These are phyloP conservation scores for Aramus guarauna DNA, from an alignment of 2,113 vertebrate species.

Conservation along the genomic window DNA sequence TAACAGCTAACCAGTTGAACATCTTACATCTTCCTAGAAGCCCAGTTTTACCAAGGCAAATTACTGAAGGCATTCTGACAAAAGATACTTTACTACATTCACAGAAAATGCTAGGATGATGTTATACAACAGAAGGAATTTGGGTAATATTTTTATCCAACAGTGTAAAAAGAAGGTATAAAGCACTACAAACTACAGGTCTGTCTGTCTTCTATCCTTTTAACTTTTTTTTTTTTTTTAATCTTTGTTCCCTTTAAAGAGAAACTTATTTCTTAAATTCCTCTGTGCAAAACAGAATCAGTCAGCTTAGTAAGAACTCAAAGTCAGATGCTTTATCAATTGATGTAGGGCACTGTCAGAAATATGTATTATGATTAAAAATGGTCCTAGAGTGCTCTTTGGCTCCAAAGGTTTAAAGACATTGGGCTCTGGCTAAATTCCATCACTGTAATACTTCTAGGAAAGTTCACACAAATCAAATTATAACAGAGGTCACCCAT, in stretches of 20 bases:
- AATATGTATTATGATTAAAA: not conserved
- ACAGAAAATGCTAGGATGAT: not conserved
- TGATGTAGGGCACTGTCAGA: not conserved
- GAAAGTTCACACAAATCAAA: not conserved
- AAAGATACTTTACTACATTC: not conserved
- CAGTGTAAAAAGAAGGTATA: not conserved
- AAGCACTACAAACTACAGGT: not conserved
- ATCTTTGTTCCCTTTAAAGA: not conserved
- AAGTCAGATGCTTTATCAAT: not conserved
- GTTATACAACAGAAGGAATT: not conserved
- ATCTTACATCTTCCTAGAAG: not conserved
- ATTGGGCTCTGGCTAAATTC: not conserved
- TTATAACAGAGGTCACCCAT: not conserved
- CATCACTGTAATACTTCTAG: not conserved
- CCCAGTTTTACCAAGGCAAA: not conserved
- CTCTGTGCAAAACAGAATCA: not conserved
- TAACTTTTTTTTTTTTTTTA: not conserved
- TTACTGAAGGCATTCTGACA: not conserved
- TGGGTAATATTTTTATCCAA: not conserved
- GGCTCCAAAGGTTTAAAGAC: not conserved
- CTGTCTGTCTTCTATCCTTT: not conserved
- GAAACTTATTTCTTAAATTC: not conserved
- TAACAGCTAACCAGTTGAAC: not conserved
- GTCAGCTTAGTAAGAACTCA: not conserved
- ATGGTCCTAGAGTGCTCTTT: not conserved